phyloP scores from a whole-genome alignment of 2,888 invertebrate genomes.

The Leucoma salicis region DNA sequence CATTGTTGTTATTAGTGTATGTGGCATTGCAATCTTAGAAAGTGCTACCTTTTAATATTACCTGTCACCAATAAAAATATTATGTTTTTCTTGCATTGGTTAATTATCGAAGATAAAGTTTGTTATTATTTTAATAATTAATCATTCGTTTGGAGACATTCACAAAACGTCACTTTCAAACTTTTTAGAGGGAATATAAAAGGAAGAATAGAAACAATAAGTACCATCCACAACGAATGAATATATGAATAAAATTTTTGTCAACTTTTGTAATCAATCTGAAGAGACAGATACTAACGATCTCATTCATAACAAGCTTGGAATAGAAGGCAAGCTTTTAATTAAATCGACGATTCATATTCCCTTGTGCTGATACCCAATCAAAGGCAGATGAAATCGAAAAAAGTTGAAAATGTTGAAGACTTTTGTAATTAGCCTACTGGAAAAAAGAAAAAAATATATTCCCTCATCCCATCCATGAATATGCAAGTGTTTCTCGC shows the following conservation, averaged over 20 bases:
- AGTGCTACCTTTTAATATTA: not conserved
- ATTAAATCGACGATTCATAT: slow-evolving; percentile 57
- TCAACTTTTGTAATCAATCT: slow-evolving; percentile 40
- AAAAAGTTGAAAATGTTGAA: slow-evolving; percentile 51
- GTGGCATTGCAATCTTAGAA: no score
- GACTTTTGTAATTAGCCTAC: slow-evolving; percentile 46
- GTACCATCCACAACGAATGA: slow-evolving; percentile 31
- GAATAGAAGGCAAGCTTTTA: slow-evolving; percentile 36
- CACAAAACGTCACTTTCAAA: slow-evolving; percentile 31
- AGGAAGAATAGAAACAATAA: slow-evolving; percentile 34
- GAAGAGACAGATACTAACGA: slow-evolving; percentile 33
- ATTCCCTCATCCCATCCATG: slow-evolving; percentile 35
- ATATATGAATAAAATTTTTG: slow-evolving; percentile 41
- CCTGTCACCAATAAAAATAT: not conserved
- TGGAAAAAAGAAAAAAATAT: slow-evolving; percentile 33
- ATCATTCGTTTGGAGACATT: slow-evolving; percentile 27
- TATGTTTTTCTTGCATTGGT: slow-evolving; percentile 5
- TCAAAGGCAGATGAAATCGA: slow-evolving; percentile 37
- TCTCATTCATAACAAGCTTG: slow-evolving; percentile 35
- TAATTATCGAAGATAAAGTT: slow-evolving; percentile 19
- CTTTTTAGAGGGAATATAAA: slow-evolving; percentile 33
- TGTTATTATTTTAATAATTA: slow-evolving; percentile 30
- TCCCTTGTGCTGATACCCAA: slow-evolving; percentile 42
- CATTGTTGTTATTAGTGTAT: no score
- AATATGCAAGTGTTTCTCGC: slow-evolving; percentile 43